These are phyloP conservation scores for Sinocyclocheilus maitianheensis DNA, from an alignment of 2,113 vertebrate genomes.

Conservation along the genomic window DNA sequence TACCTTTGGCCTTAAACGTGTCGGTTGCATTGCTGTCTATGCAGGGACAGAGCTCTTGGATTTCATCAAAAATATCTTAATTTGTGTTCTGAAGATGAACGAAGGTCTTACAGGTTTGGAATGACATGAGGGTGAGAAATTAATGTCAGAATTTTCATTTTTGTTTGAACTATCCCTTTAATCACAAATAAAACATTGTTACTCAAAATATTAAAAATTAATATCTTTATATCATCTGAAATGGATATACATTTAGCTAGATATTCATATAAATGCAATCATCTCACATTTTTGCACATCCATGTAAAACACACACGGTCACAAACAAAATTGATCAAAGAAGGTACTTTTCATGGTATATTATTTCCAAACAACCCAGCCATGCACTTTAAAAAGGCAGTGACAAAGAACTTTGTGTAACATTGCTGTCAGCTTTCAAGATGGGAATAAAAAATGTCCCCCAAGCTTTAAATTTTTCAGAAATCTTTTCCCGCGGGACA, in stretches of 20 bases:
- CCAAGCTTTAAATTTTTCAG: slow-evolving; percentile 48
- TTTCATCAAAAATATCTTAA: no score
- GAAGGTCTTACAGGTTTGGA: no score
- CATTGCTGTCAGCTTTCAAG: slow-evolving; percentile 54
- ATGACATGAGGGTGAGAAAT: no score
- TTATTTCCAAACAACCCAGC: slow-evolving; percentile 47
- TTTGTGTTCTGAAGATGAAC: no score
- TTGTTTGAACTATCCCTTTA: background rate
- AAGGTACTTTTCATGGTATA: slow-evolving; percentile 40
- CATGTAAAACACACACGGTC: background rate
- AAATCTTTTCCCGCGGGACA: slow-evolving; percentile 48
- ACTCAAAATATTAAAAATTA: no score
- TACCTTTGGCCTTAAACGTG: no score
- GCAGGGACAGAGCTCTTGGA: no score
- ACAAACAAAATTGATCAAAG: slow-evolving; percentile 11
- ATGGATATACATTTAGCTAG: no score
- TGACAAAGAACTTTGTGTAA: slow-evolving; percentile 32
- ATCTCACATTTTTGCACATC: background rate
- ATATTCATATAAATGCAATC: slow-evolving; percentile 3
- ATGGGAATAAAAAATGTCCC: slow-evolving; percentile 41
- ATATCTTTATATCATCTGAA: no score
- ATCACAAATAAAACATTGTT: background rate
- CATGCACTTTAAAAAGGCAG: slow-evolving; percentile 35
- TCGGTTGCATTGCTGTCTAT: no score
- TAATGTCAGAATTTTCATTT: no score